Evolutionary conservation across 2,888 invertebrate species (phyloP), one percentile per base, ranked within the genome.

Genomic region (Aricia artaxerxes): DNA sequence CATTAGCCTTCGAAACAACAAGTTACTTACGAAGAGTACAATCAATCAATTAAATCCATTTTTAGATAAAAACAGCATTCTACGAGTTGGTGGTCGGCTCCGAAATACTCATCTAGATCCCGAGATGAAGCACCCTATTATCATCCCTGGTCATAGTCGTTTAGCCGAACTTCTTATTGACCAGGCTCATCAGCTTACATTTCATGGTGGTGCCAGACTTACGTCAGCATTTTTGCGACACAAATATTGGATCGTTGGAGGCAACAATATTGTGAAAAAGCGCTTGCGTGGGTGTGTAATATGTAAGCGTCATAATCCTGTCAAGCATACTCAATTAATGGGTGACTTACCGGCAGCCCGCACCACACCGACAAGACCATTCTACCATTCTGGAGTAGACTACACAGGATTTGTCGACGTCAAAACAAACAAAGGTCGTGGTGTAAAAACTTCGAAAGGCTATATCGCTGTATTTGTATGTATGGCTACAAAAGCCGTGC

Each of bases 381-480:
- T 83, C 40, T 77, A 76, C 9, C 80, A 82, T 44, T 82, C 82
- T 0, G 84, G 84, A 1, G 82, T 84, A 0, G 83, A 83, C 38
- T 83, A 80, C 49, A 81, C 82, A 0, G 83, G 83, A 1, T 40
- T 49, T 24, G 44, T 53, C 9, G 9, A 16, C 9, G 35, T 78
- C 9, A 78, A 78, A 24, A 73, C 60, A 16, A 78, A 78, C 40
- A 78, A 73, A n/a, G 73, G 78, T 35, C 78, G 78, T n/a, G 78
- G 73, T 16, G 78, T 78, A 40, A 53, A 13, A 53, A 53, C 13
- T 3, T 53, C 53, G 53, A 53, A 53, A 13, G 9, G 53, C 11
- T 53, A 13, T 24, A 24, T 24, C 24, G 53, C 11, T 53, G 13
- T 53, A 13, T 53, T 2, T 13, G 53, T 53, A 3, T 3, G 53